Percentiles rank a stretch among this genome's conserved stretches.
Conservation (phyloP, 2,888 invertebrate genomes). For the Nomada hirtipes region DNA sequence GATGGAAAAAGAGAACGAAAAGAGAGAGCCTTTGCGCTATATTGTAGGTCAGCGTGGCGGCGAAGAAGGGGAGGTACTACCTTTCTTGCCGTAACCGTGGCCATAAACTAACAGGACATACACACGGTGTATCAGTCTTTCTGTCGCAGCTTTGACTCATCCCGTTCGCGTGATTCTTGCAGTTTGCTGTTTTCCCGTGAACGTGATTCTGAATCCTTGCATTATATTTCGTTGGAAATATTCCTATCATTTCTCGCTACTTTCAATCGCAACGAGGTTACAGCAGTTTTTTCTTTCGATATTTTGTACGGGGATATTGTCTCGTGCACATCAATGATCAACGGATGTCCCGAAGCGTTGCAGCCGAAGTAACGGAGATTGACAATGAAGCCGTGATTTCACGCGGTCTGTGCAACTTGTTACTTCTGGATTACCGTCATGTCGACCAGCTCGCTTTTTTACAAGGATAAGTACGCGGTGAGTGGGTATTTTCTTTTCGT, state of each 20-base stretch:
- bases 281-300: not conserved
- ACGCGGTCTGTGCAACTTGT: slow-evolving; percentile 50
- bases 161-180: slow-evolving; percentile 13
- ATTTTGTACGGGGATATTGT: not conserved
- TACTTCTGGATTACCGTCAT: slow-evolving; percentile 71
- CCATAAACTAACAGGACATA: slow-evolving; percentile 82
- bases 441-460: slow-evolving; percentile 82
- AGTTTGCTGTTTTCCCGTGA: slow-evolving; percentile 18
- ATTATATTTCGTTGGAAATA: too few relatives aligned
- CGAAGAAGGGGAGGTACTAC: slow-evolving; percentile 72
- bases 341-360: slow-evolving; percentile 45
- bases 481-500: slow-evolving; percentile 60
- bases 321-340: slow-evolving; percentile 37
- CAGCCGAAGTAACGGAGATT: slow-evolving; percentile 33
- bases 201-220: not conserved
- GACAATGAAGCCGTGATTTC: slow-evolving; percentile 51
- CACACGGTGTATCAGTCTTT: slow-evolving; percentile 80
- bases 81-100: slow-evolving; percentile 79
- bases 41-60: slow-evolving; percentile 80
- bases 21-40: slow-evolving; percentile 66
- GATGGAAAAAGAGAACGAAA: slow-evolving; percentile 43
- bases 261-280: not conserved
- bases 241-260: not conserved
- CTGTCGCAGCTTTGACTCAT: slow-evolving; percentile 78
- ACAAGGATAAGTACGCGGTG: slow-evolving; percentile 82